phyloP scores from a whole-genome alignment of 2,797 vertebrate species.

The Eulemur mongoz region DNA sequence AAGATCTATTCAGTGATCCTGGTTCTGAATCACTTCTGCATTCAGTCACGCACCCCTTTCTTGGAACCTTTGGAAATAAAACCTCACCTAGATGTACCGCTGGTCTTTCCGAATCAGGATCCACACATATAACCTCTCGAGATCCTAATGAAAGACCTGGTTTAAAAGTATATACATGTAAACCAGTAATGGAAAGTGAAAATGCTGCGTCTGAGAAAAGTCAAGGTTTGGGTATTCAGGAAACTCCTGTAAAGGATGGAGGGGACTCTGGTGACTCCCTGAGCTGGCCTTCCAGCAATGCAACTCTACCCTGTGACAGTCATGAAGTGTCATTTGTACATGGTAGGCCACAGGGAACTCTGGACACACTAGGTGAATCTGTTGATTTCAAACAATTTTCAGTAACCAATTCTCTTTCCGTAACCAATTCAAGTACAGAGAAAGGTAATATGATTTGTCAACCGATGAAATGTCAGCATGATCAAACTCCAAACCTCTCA shows the following conservation, averaged over 20 bases:
- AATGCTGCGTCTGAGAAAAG: constrained; percentile 61
- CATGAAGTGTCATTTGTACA: constrained; percentile 4
- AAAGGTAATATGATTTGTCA: constrained; percentile 57
- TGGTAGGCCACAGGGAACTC: constrained; percentile 5
- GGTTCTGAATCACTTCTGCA: background rate
- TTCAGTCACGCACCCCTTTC: background rate
- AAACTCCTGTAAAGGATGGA: constrained; percentile 88
- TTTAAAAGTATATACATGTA: constrained; percentile 74
- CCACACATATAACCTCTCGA: constrained; percentile 33
- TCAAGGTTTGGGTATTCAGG: constrained; percentile 76
- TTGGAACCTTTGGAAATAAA: constrained; percentile 3
- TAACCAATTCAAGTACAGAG: constrained; percentile 23
- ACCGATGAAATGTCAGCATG: constrained; percentile 30
- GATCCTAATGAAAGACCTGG: constrained; percentile 78
- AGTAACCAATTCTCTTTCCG: constrained; percentile 45
- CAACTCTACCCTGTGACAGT: constrained; percentile 61
- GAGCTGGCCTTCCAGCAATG: constrained; percentile 84
- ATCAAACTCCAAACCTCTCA: constrained; percentile 35
- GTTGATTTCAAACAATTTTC: constrained; percentile 49
- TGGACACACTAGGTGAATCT: background rate
- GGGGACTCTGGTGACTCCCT: constrained; percentile 61
- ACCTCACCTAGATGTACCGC: background rate
- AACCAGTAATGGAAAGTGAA: constrained; percentile 36
- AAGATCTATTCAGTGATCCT: background rate
- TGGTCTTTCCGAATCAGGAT: constrained; percentile 12